These are phyloP conservation scores for Thaumatotibia leucotreta DNA, from an alignment of 1,140 invertebrate species.

Conservation along the genomic window DNA sequence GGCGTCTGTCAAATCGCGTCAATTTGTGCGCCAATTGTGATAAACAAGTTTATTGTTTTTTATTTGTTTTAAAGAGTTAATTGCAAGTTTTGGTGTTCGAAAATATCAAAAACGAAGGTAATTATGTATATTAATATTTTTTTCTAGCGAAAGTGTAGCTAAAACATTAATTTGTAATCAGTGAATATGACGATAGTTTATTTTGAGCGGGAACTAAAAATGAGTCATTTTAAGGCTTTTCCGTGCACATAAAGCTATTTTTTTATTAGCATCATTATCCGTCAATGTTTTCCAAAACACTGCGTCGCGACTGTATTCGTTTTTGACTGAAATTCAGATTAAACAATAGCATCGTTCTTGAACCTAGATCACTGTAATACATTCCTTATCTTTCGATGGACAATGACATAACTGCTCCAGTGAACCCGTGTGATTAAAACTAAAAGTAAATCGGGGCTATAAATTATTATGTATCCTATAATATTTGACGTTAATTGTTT, in stretches of 20 bases:
- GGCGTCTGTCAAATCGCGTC: slow-evolving; percentile 27
- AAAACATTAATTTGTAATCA: not conserved
- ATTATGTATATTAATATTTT: not conserved
- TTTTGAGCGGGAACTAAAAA: slow-evolving; percentile 9
- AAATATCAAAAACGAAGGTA: not conserved
- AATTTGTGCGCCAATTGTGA: slow-evolving; percentile 55
- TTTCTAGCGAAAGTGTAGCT: too few species aligned
- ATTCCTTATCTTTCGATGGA: not conserved
- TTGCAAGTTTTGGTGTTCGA: slow-evolving; percentile 10
- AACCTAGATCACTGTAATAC: not conserved
- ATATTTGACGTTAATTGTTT: too few species aligned
- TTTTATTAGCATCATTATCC: not conserved
- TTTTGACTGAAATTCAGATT: not conserved
- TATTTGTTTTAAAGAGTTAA: slow-evolving; percentile 1
- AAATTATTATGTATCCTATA: too few species aligned
- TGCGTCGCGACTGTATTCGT: not conserved
- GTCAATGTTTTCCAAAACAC: not conserved
- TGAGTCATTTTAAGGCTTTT: not conserved
- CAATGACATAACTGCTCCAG: not conserved
- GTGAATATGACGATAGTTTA: not conserved
- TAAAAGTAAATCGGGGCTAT: not conserved
- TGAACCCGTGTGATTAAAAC: not conserved
- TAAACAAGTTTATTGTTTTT: slow-evolving; percentile 20
- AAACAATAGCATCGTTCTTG: not conserved
- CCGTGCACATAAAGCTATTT: not conserved